phyloP scores from a whole-genome alignment of 1,140 invertebrate species.

The Aradophagus sp. region DNA sequence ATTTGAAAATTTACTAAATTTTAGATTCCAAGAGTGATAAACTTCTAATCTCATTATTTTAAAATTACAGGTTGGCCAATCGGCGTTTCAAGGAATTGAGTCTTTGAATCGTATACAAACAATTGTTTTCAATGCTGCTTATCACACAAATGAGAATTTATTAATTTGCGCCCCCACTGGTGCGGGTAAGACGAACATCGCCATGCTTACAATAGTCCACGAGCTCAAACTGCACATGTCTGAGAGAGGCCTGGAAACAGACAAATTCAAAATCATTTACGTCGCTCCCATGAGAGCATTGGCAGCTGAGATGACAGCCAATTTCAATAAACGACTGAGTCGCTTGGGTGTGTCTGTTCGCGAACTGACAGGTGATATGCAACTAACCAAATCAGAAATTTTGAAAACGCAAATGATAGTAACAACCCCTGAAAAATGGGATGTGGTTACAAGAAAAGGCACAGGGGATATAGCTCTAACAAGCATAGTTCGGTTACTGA shows the following conservation, averaged over 20 bases:
- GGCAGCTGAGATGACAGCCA: conserved; percentile 97
- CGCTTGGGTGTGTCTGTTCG: conserved; percentile 88
- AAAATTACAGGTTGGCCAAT: conserved; percentile 88
- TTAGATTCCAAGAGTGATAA: too few species aligned
- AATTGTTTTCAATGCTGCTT: conserved; percentile 95
- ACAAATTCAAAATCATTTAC: conserved; percentile 99
- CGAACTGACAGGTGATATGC: conserved; percentile 99
- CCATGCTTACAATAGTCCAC: conserved; percentile 93
- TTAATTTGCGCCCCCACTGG: conserved; percentile 97
- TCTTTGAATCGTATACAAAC: conserved; percentile 95
- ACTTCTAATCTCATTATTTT: too few species aligned
- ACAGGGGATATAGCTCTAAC: conserved; percentile 92
- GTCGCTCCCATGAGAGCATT: conserved; percentile 99
- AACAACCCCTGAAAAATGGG: conserved; percentile 99
- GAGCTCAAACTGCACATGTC: conserved; percentile 91
- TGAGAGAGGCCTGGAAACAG: conserved; percentile 86
- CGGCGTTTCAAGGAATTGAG: conserved; percentile 91
- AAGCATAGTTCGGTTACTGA: conserved; percentile 93
- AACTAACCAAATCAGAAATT: conserved; percentile 96
- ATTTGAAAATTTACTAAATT: too few species aligned
- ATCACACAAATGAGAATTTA: conserved; percentile 97
- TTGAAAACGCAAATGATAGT: conserved; percentile 97
- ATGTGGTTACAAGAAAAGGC: conserved; percentile 97
- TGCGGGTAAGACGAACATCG: conserved; percentile 99
- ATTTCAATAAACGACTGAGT: conserved; percentile 86